Evolutionary conservation across 2,113 vertebrate species (phyloP).

Genomic region (Podiceps cristatus): DNA sequence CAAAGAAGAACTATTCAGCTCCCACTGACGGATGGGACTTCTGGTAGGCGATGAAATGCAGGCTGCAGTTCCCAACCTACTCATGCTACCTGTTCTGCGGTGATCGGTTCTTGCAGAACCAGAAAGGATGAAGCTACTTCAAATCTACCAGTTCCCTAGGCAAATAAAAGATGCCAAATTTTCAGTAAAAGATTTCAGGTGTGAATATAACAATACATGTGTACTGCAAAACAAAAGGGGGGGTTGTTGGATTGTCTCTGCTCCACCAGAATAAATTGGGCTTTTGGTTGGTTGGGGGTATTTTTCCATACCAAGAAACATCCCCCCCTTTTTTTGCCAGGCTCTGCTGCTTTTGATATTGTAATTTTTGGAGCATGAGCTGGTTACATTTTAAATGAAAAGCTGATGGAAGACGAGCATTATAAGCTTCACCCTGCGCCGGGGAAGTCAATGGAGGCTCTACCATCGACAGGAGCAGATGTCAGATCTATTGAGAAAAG

Average conservation of each 20-base stretch:
- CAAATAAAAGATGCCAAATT: background rate
- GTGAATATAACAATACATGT: background rate
- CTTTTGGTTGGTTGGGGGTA: background rate
- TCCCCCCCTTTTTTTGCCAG: background rate
- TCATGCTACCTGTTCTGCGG: background rate
- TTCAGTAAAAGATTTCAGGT: background rate
- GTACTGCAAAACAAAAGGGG: background rate
- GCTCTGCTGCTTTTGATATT: background rate
- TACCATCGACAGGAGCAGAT: background rate
- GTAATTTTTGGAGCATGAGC: background rate
- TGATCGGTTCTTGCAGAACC: background rate
- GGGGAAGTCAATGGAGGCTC: rapidly evolving
- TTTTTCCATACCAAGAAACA: background rate
- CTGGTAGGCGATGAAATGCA: background rate
- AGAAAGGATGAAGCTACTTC: background rate
- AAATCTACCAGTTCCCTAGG: background rate
- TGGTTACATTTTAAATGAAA: background rate
- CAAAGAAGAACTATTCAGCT: background rate
- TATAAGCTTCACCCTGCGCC: background rate
- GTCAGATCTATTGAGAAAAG: background rate
- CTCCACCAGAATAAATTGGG: background rate
- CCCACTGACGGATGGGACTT: background rate
- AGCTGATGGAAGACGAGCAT: background rate
- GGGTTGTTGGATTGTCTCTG: background rate
- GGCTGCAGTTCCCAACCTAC: background rate